Conservation (phyloP, 2,888 invertebrate species). For the Plebejus melissa region DNA sequence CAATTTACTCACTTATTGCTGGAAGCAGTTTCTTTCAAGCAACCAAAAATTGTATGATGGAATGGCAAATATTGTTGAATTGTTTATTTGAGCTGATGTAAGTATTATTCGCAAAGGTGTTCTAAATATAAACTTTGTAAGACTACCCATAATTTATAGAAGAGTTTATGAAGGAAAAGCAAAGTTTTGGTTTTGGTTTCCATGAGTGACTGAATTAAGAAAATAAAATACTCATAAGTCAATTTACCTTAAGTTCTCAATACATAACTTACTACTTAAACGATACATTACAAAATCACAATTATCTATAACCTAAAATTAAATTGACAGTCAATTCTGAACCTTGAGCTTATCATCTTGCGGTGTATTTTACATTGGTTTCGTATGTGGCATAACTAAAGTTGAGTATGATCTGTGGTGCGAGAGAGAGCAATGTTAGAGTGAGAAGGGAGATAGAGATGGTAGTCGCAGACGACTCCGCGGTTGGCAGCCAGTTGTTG, state of each 20-base stretch:
- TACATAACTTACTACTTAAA: conserved; percentile 2
- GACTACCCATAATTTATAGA: too few relatives aligned
- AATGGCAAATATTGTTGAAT: too few relatives aligned
- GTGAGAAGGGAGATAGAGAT: conserved; percentile 51
- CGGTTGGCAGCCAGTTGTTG: conserved; percentile 74
- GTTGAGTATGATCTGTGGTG: conserved; percentile 45
- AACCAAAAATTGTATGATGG: too few relatives aligned
- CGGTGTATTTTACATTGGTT: conserved; percentile 41
- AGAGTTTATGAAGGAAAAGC: too few relatives aligned
- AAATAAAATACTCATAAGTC: neutral
- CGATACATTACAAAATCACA: conserved; percentile 32
- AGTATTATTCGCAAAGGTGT: too few relatives aligned
- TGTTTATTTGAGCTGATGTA: too few relatives aligned
- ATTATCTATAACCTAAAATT: conserved; percentile 35
- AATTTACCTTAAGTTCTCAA: neutral
- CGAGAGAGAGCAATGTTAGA: conserved; percentile 48
- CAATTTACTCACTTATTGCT: too few relatives aligned
- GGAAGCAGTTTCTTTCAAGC: too few relatives aligned
- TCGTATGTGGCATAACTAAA: conserved; percentile 40
- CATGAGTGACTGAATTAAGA: neutral
- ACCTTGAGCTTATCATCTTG: conserved; percentile 61
- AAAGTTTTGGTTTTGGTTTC: too few relatives aligned
- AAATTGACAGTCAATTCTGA: conserved; percentile 44
- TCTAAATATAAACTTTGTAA: too few relatives aligned
- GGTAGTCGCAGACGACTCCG: conserved; percentile 59